Base-by-base conservation (phyloP, 2,888 invertebrate genomes). In the Lamellibrachia columna region DNA sequence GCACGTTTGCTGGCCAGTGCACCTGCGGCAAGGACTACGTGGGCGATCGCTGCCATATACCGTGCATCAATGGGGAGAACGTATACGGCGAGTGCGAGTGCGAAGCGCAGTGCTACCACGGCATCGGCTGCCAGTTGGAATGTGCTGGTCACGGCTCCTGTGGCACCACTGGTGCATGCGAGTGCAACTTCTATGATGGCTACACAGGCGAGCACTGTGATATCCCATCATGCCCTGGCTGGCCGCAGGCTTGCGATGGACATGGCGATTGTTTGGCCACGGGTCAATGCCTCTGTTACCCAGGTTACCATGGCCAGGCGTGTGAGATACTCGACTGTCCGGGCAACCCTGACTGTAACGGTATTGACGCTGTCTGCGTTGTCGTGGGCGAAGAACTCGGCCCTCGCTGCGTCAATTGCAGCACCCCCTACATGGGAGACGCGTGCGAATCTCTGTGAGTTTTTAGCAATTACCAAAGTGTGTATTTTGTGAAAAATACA, bases 41-140 rank as follows among this genome's bases (percentile, higher is more conserved):
- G 7, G 95, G 95, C 11, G 92, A 93, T 7, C 92, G 93, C 52
- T 95, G 95, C 92, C 93, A 94, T 15, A 94, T 94, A 28, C 94
- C 94, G 0, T 95, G 95, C 92, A 53, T 94, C 8, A 95, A 95
- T 92, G 95, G 95, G 22, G 94, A 94, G 40, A 95, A 95, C 92
- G 94, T 94, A 9, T 92, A 93, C 55, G 94, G 94, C 8, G 90
- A 90, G 1, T 95, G 95, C 93, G 93, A 93, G 6, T 95, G 95
- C 93, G 91, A 93, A 92, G 52, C 93, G 8, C 28, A 52, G 53
- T 95, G 94, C 93, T 92, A 93, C 53, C 91, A 92, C 40, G 95
- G 95, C 15, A 91, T 94, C 8, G 94, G 95, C 58, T 95, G 95
- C 92, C 93, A 95, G 52, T 90, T 93, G 7, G 93, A 93, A 90